Evolutionary conservation across 2,888 invertebrate species (phyloP), one percentile per base, ranked within the genome.

Genomic region (Lithophane leautieri): DNA sequence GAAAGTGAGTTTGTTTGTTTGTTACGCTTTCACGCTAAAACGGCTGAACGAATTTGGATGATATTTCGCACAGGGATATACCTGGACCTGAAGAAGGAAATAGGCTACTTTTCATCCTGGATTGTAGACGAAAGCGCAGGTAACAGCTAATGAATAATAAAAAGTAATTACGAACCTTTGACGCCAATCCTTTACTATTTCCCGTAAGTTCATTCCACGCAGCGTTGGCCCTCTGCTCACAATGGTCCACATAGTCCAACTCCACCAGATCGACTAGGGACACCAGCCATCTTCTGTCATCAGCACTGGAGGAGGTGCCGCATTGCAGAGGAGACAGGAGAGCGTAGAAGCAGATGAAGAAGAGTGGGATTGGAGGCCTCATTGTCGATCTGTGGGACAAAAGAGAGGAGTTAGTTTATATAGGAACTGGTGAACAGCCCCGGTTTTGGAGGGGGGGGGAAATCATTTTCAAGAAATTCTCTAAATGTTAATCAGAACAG

Each of bases 221-320:
- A 0, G 96, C 95, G 14, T 89, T 89, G 1, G 96, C 95, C 60
- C 93, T 90, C 73, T 93, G 91, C 58, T 93, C 94, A 78, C 97
- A 97, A 54, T 94, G 93, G 76, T 97, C 97, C 66, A 95, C 95
- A 70, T 96, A 96, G 67, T 97, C 97, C 84, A 96, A 76, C 81
- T 97, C 96, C 16, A 97, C 94, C 22, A 96, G 87, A 22, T 96
- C 95, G 19, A 97, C 90, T 16, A 97, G 86, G 0, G 95, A 93
- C 11, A 92, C 91, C 58, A 96, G 91, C 93, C 94, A 94, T 86
- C 92, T 88, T 70, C 92, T 91, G 74, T 95, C 95, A 61, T 95
- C 94, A 2, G 87, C 91, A 28, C 92, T 93, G 34, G 94, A 95
- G 0, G 95, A 92, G 0, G 92, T 93, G 1, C 95, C 95, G 70